Conservation (phyloP, 2,797 vertebrate genomes). For the Ctenopoma multispine region DNA sequence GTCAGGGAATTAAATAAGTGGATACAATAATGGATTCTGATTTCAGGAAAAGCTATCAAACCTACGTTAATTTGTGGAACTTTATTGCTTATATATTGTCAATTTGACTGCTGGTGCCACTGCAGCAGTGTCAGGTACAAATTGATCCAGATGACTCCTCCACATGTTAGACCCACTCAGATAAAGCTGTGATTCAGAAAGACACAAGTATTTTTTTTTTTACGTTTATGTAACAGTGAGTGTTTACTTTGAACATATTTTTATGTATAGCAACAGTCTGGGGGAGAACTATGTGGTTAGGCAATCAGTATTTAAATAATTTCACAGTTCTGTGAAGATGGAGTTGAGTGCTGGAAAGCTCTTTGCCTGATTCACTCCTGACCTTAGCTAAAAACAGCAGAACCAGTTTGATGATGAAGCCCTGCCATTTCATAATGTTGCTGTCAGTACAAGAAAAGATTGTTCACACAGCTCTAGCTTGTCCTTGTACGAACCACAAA, state of each 20-base stretch:
- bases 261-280: slow-evolving; percentile 49
- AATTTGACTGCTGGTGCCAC: background rate
- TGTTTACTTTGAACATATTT: slow-evolving; percentile 43
- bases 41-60: slow-evolving; percentile 4
- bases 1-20: background rate
- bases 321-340: slow-evolving; percentile 18
- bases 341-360: slow-evolving; percentile 9
- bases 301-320: slow-evolving; percentile 51
- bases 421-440: slow-evolving; percentile 25
- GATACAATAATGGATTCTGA: background rate
- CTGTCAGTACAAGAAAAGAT: slow-evolving; percentile 1
- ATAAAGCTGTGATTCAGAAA: slow-evolving; percentile 11
- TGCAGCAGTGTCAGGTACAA: background rate
- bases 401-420: slow-evolving; percentile 28
- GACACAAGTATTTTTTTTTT: slow-evolving; percentile 31
- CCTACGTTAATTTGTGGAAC: background rate
- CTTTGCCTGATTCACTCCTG: slow-evolving; percentile 45
- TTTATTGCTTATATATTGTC: slow-evolving; percentile 10
- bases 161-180: slow-evolving; percentile 12
- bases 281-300: slow-evolving; percentile 28
- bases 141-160: slow-evolving; percentile 13
- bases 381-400: slow-evolving; percentile 44
- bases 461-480: background rate
- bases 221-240: slow-evolving; percentile 47
- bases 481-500: slow-evolving; percentile 5